A percentile compares a stretch with the other conserved stretches of the same genome.
phyloP scores from a whole-genome alignment of 2,113 vertebrate species.

The Bombycilla garrulus region DNA sequence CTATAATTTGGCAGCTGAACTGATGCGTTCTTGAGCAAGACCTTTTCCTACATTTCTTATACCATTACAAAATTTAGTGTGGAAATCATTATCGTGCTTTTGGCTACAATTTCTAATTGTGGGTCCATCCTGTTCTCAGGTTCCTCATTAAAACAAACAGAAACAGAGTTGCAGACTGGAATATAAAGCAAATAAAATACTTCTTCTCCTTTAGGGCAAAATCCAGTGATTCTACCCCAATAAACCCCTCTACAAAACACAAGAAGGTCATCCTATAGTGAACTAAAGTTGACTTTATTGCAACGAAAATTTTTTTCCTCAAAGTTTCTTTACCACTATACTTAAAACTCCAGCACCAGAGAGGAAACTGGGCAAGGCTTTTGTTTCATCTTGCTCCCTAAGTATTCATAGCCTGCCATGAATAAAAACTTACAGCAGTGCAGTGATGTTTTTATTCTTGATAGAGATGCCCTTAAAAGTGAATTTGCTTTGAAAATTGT shows the following conservation, averaged over 20 bases:
- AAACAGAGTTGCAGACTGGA: neutral
- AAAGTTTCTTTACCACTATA: neutral
- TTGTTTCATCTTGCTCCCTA: constrained; percentile 62
- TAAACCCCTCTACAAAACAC: constrained; percentile 47
- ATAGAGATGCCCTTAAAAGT: constrained; percentile 69
- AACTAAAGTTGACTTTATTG: constrained; percentile 29
- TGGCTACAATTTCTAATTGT: constrained; percentile 45
- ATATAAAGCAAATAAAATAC: neutral
- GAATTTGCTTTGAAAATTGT: constrained; percentile 61
- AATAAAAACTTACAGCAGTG: constrained; percentile 52
- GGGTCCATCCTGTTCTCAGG: constrained; percentile 28
- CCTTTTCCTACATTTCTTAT: constrained; percentile 36
- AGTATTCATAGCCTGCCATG: constrained; percentile 59
- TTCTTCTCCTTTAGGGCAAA: constrained; percentile 22
- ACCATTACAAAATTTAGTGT: constrained; percentile 36
- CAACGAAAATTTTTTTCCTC: neutral
- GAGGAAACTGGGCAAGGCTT: constrained; percentile 34
- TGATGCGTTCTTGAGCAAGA: neutral
- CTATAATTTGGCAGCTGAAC: neutral
- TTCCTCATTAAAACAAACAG: constrained; percentile 47
- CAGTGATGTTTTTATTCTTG: constrained; percentile 56
- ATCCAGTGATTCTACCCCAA: neutral
- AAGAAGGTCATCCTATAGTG: neutral
- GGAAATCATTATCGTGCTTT: constrained; percentile 58
- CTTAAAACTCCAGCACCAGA: constrained; percentile 21